Conservation (phyloP, 2,888 invertebrate species). For the Cryptus armator region DNA sequence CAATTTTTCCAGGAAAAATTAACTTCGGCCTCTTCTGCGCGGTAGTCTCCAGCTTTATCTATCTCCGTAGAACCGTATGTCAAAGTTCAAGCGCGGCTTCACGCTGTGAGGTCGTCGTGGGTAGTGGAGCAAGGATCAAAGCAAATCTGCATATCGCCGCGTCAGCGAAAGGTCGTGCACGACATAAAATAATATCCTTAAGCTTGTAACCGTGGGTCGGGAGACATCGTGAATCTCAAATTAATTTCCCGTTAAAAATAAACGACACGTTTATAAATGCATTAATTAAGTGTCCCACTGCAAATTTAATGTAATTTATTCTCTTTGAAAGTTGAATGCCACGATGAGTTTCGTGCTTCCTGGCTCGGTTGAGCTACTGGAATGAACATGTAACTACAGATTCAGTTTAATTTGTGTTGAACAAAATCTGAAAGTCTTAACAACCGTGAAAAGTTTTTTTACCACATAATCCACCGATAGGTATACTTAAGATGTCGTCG, state of each 20-base stretch:
- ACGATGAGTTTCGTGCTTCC: background rate
- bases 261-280: constrained; percentile 12
- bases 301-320: constrained; percentile 12
- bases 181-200: constrained; percentile 16
- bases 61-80: background rate
- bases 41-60: background rate
- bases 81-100: constrained; percentile 29
- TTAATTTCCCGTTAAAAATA: constrained; percentile 10
- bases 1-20: constrained; percentile 15
- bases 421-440: background rate
- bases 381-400: background rate
- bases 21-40: background rate
- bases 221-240: constrained; percentile 5
- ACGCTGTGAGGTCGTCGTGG: background rate
- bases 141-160: constrained; percentile 13
- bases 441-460: background rate
- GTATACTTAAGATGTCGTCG: background rate
- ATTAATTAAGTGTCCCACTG: constrained; percentile 1
- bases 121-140: constrained; percentile 23
- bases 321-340: background rate
- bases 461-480: background rate
- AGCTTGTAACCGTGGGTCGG: background rate
- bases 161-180: background rate
- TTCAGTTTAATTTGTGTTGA: background rate
- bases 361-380: background rate